These are phyloP conservation scores for Danionella dracula DNA, from an alignment of 2,797 vertebrate genomes.

Conservation along the genomic window DNA sequence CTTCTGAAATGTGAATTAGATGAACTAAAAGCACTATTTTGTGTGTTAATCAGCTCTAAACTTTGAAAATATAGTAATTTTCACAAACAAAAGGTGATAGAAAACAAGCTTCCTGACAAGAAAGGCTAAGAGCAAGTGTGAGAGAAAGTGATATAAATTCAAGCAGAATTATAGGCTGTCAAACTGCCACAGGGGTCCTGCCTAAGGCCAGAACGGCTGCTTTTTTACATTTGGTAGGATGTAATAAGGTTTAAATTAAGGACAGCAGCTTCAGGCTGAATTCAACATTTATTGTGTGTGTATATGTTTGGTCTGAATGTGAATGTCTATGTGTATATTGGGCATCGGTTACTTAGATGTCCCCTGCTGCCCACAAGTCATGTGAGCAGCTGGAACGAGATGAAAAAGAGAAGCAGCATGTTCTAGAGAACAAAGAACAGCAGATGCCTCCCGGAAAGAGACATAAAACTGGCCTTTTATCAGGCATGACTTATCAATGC, in stretches of 20 bases:
- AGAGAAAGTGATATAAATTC: background rate
- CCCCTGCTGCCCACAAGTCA: constrained; percentile 29
- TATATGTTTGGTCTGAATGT: background rate
- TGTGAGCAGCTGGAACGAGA: constrained; percentile 28
- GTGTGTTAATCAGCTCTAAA: background rate
- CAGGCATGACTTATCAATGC: background rate
- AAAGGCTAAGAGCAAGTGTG: background rate
- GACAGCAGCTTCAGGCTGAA: background rate
- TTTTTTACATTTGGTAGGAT: constrained; percentile 17
- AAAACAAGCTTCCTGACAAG: background rate
- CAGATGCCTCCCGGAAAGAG: background rate
- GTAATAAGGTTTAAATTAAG: constrained; percentile 8
- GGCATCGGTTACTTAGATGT: constrained; percentile 18
- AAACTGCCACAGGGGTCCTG: constrained; percentile 20
- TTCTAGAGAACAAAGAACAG: constrained; percentile 13
- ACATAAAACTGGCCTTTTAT: background rate
- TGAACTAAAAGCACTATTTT: background rate
- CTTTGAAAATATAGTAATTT: constrained; percentile 1
- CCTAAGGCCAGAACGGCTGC: constrained; percentile 30
- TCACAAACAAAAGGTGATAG: background rate
- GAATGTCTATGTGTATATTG: constrained; percentile 17
- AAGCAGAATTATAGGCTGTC: background rate
- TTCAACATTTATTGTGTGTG: background rate
- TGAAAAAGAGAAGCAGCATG: background rate
- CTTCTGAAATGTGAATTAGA: background rate